Evolutionary conservation across 2,797 vertebrate genomes (phyloP).

Genomic region (Oceanodroma leucorhoa): DNA sequence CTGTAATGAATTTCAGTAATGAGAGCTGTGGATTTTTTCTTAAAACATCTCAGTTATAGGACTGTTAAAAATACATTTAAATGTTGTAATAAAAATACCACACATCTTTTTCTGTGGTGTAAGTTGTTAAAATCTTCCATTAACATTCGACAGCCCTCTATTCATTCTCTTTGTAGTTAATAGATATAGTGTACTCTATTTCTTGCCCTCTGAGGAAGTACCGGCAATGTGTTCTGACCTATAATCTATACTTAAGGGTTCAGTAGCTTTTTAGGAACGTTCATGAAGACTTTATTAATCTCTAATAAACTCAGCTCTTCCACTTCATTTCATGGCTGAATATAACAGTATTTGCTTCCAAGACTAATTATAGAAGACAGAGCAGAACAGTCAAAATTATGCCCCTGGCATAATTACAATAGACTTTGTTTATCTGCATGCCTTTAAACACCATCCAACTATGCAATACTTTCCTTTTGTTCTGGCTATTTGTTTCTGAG

Average conservation of each 20-base stretch:
- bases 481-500: slow-evolving; percentile 46
- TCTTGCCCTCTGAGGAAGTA: slow-evolving; percentile 5
- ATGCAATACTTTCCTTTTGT: slow-evolving; percentile 22
- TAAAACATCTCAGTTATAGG: neutral
- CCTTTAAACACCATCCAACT: neutral
- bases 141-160: neutral
- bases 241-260: slow-evolving; percentile 47
- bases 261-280: slow-evolving; percentile 34
- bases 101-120: neutral
- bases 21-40: neutral
- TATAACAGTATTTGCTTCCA: slow-evolving; percentile 45
- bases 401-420: slow-evolving; percentile 2
- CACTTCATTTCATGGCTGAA: slow-evolving; percentile 37
- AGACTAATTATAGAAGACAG: slow-evolving; percentile 51
- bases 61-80: slow-evolving; percentile 5
- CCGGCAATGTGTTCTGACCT: slow-evolving; percentile 23
- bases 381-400: slow-evolving; percentile 50
- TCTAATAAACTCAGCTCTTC: slow-evolving; percentile 36
- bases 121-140: slow-evolving; percentile 21
- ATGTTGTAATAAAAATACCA: neutral
- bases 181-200: neutral
- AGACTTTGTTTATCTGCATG: slow-evolving; percentile 38
- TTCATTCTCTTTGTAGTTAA: slow-evolving; percentile 10
- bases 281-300: slow-evolving; percentile 46
- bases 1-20: slow-evolving; percentile 11